Evolutionary conservation across 2,797 vertebrate species (phyloP), one percentile per base, ranked within the genome.

Genomic region (Podarcis siculus): DNA sequence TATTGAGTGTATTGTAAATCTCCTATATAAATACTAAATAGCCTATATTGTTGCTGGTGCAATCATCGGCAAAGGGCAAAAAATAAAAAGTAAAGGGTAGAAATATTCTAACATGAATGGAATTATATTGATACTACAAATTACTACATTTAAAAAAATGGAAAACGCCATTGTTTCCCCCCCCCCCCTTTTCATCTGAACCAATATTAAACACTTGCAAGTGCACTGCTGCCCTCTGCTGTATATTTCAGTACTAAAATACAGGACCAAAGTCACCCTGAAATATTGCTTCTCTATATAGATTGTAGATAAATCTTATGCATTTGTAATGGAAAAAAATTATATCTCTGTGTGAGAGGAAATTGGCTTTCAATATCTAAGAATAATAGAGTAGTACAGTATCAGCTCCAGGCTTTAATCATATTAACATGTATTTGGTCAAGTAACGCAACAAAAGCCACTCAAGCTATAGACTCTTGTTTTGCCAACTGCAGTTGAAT

Each of bases 201-300:
- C 12, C 4, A 1, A 58, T 19, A 30, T 5, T 37, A 72, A 39
- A 55, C 13, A 83, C 8, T 6, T 1, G 3, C 49, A 92, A 94
- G 79, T 66, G 15, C 72, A 82, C 0, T 32, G 87, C 87, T 95
- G 95, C 96, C 96, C 95, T 96, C 96, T 97, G 89, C 94, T 89
- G 96, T 79, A 55, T 0, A 5, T 0, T 32, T 3, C 8, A 80
- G 27, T 80, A 89, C 71, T 87, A 79, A 49, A 80, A 23, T 64
- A 69, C 10, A 19, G 69, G 32, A 17, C 45, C 25, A 23, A n/a
- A 35, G 77, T 25, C 21, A 66, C 10, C 1, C 4, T 80, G 42
- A 35, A n/a, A 39, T 66, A n/a, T 12, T 49, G 25, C 25, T n/a
- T 55, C 12, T 75, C 75, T 79, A 30, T 25, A 19, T 6, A 35